Evolutionary conservation across 2,888 invertebrate genomes (phyloP), one percentile per base, ranked within the genome.

Genomic region (Tetheella fluctuosa): DNA sequence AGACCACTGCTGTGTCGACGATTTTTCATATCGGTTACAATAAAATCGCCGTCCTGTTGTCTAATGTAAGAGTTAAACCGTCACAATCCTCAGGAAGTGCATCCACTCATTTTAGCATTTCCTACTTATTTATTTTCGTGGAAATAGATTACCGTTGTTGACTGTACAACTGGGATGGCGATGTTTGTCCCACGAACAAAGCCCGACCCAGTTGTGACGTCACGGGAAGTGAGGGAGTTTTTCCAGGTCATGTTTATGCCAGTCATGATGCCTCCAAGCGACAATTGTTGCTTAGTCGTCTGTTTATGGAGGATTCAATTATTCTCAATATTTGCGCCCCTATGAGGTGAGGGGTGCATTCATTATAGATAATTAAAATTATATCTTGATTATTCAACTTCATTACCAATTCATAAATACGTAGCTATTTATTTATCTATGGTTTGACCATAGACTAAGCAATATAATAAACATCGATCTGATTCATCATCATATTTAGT

Each of bases 151-250:
- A 48, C 20, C 10, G 48, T 48, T 20, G 48, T 15, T 20, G 20
- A 48, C 48, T 48, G 48, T 48, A 48, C 48, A 48, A 48, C 48
- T 48, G 20, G 8, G 48, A 20, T 48, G 10, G 64, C 62, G 64
- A 64, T 63, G 65, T 52, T 62, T 65, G 68, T 61, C 65, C 66
- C 64, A 62, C 63, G 60, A 59, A 25, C 52, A 30, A 52, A 48
- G 54, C 59, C 34, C 58, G 63, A 58, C 64, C 64, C 64, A 68
- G 64, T 64, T 70, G 61, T 69, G 73, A 72, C 68, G 64, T 65
- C 68, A 67, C 63, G 48, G 48, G 48, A 55, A 55, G 30, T 57
- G 34, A 52, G 58, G 63, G 48, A 20, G 48, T 17, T 17, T 65
- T 63, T 57, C 55, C 68, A 60, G 61, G 74, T 68, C 62, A 64